These are phyloP conservation scores for Ichneumoninae sp. DNA, from an alignment of 2,888 invertebrate species.

Conservation along the genomic window DNA sequence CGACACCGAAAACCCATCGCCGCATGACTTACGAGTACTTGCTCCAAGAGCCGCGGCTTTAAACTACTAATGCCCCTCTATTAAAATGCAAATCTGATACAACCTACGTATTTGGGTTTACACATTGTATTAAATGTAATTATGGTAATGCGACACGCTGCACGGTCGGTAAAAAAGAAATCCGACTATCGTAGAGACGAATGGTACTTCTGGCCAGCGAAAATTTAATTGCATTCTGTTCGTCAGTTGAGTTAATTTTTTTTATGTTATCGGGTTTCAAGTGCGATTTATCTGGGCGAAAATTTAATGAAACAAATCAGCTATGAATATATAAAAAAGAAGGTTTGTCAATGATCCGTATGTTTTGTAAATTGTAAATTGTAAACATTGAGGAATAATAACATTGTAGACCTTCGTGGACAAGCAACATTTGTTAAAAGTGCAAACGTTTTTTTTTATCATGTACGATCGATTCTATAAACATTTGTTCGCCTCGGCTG, in stretches of 20 bases:
- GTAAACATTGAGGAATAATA: too few species aligned
- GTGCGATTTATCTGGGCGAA: too few species aligned
- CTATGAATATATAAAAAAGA: too few species aligned
- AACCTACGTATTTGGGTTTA: neutral
- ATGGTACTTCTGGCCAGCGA: neutral
- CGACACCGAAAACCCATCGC: constrained; percentile 66
- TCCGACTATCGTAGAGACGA: neutral
- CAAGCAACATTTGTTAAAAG: neutral
- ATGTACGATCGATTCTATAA: neutral
- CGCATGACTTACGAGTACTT: constrained; percentile 59
- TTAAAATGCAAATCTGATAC: constrained; percentile 7
- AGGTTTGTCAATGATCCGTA: too few species aligned
- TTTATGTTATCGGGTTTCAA: too few species aligned
- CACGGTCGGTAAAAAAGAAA: neutral
- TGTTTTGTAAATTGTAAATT: too few species aligned
- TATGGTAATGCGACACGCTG: neutral
- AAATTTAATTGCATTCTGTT: neutral
- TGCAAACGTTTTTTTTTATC: neutral
- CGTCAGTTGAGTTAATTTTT: too few species aligned
- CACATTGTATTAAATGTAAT: constrained; percentile 1
- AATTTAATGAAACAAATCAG: too few species aligned
- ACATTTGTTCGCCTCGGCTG: neutral
- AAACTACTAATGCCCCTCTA: constrained; percentile 32
- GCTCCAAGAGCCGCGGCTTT: constrained; percentile 50
- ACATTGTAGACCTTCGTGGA: neutral